Conservation (phyloP, 2,113 vertebrate species). For the Cyrtonyx montezumae region DNA sequence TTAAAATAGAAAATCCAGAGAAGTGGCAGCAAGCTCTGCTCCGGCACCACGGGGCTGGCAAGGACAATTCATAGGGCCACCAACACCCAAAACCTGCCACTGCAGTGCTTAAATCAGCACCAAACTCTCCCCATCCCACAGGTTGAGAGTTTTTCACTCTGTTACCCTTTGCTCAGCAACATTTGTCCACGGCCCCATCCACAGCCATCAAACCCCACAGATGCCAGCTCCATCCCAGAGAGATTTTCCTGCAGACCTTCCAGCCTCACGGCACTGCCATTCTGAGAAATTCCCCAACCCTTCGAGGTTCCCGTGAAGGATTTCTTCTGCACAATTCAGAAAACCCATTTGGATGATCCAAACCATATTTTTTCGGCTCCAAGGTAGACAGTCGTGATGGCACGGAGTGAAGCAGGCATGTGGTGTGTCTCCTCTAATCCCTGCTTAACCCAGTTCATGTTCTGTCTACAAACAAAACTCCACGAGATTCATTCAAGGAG, state of each 20-base stretch:
- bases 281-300: not conserved
- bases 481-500: conserved; percentile 28
- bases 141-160: not conserved
- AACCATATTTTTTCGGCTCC: not conserved
- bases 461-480: conserved; percentile 59
- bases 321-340: not conserved
- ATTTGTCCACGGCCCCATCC: not conserved
- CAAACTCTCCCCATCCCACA: not conserved
- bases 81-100: fast-evolving
- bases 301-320: not conserved
- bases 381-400: not conserved
- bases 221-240: not conserved
- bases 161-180: not conserved
- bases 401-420: not conserved
- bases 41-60: not conserved
- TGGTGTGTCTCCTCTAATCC: conserved; percentile 44
- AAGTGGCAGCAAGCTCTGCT: not conserved
- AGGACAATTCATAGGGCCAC: fast-evolving
- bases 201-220: not conserved
- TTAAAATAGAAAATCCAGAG: conserved; percentile 57
- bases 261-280: fast-evolving
- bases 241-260: not conserved
- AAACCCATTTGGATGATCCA: not conserved
- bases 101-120: not conserved
- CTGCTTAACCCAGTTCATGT: conserved; percentile 53